These are phyloP conservation scores for Hemiprocne comata DNA, from an alignment of 2,113 vertebrate genomes.

Conservation along the genomic window DNA sequence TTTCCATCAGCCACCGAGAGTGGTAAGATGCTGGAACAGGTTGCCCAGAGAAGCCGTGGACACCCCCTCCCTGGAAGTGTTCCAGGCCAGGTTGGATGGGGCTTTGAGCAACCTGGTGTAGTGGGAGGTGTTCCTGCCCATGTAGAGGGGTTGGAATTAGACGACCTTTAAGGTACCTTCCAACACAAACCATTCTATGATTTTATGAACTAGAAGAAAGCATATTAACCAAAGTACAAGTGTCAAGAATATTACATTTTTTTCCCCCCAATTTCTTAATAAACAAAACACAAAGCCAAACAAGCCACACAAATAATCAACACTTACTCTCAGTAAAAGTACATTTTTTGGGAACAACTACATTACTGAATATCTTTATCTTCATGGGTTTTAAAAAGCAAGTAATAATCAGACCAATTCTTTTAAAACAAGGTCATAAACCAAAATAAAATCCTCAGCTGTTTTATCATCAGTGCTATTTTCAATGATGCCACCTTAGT, in stretches of 20 bases:
- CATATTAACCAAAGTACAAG: not conserved
- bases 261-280: not conserved
- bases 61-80: too few relatives aligned
- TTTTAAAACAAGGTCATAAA: not conserved
- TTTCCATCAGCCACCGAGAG: not conserved
- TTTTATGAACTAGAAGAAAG: not conserved
- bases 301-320: not conserved
- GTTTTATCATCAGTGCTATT: not conserved
- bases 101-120: too few relatives aligned
- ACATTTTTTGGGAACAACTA: not conserved
- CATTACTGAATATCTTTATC: not conserved
- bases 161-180: too few relatives aligned
- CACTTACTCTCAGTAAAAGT: not conserved
- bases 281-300: not conserved
- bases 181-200: too few relatives aligned
- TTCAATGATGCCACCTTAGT: not conserved
- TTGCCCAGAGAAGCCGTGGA: too few relatives aligned
- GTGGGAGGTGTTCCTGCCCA: too few relatives aligned
- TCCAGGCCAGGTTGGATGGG: too few relatives aligned
- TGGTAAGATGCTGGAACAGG: too few relatives aligned
- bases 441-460: not conserved
- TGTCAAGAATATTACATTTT: not conserved
- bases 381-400: not conserved
- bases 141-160: too few relatives aligned
- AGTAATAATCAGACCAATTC: not conserved